phyloP scores from a whole-genome alignment of 2,888 invertebrate genomes.

The Sinodicranocentrus sp. region DNA sequence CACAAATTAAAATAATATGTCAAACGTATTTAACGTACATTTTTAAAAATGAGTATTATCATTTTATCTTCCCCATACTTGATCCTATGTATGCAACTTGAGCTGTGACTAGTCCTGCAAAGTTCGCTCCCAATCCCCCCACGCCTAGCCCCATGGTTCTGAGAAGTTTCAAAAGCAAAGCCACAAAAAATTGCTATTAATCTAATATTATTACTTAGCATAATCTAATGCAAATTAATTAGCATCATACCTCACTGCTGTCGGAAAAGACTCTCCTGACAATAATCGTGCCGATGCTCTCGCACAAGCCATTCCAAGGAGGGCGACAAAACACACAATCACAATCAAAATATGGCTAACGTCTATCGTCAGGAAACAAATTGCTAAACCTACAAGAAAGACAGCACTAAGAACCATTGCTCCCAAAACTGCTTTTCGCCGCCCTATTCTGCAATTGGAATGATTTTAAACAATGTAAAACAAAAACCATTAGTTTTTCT shows the following conservation, averaged over 20 bases:
- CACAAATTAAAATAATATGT: background rate
- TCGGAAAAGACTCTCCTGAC: constrained; percentile 70
- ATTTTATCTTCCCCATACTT: too few relatives aligned
- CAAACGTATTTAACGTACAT: background rate
- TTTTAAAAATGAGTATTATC: too few relatives aligned
- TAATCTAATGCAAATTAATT: background rate
- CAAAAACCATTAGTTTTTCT: too few relatives aligned
- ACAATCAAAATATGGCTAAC: constrained; percentile 29
- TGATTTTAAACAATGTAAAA: background rate
- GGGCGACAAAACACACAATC: constrained; percentile 60
- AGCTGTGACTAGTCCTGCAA: constrained; percentile 64
- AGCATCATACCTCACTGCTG: constrained; percentile 50
- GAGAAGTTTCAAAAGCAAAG: background rate
- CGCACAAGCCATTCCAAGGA: constrained; percentile 58
- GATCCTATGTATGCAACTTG: constrained; percentile 68
- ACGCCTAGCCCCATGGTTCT: constrained; percentile 68
- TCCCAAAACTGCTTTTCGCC: constrained; percentile 61
- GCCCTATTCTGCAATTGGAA: constrained; percentile 58
- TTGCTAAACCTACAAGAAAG: constrained; percentile 66
- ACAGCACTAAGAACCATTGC: constrained; percentile 63
- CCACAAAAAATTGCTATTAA: constrained; percentile 1
- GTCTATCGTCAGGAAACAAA: constrained; percentile 50
- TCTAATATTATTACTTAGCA: background rate
- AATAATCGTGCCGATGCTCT: constrained; percentile 62
- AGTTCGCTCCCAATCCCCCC: constrained; percentile 47